Conservation (phyloP, 2,113 vertebrate genomes). For the Alligator sinensis region DNA sequence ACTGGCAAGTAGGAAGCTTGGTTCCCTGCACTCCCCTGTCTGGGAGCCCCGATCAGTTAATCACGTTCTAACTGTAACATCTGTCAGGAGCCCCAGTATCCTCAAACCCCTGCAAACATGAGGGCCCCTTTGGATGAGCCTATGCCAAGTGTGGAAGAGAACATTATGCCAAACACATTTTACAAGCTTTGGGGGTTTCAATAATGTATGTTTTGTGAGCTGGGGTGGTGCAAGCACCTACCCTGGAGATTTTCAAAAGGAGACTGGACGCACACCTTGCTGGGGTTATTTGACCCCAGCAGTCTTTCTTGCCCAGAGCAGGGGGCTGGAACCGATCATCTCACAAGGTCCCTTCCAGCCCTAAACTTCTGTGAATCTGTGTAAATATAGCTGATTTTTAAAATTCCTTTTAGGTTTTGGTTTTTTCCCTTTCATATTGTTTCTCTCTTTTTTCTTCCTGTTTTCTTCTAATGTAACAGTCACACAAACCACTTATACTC, state of each 20-base stretch:
- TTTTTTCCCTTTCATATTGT: slow-evolving; percentile 56
- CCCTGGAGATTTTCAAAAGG: too few species aligned
- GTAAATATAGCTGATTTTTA: background rate
- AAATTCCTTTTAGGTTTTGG: background rate
- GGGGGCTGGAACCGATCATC: too few species aligned
- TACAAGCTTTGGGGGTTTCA: background rate
- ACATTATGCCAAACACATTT: background rate
- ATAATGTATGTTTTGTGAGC: slow-evolving; percentile 39
- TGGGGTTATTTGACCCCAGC: too few species aligned
- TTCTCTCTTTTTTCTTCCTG: slow-evolving; percentile 55
- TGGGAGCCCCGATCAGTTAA: too few species aligned
- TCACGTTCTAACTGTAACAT: too few species aligned
- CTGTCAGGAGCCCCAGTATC: too few species aligned
- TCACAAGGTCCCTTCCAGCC: too few species aligned
- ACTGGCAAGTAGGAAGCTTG: too few species aligned
- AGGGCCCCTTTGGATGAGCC: background rate
- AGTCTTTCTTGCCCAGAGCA: too few species aligned
- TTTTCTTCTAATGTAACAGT: slow-evolving; percentile 42
- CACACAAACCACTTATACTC: slow-evolving; percentile 44
- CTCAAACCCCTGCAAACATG: background rate
- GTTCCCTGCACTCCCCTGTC: too few species aligned
- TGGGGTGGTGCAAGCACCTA: too few species aligned
- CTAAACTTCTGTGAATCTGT: background rate
- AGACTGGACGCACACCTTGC: too few species aligned
- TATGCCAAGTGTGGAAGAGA: background rate